Evolutionary conservation across 2,113 vertebrate genomes (phyloP).

Genomic region (Hystrix cristata): DNA sequence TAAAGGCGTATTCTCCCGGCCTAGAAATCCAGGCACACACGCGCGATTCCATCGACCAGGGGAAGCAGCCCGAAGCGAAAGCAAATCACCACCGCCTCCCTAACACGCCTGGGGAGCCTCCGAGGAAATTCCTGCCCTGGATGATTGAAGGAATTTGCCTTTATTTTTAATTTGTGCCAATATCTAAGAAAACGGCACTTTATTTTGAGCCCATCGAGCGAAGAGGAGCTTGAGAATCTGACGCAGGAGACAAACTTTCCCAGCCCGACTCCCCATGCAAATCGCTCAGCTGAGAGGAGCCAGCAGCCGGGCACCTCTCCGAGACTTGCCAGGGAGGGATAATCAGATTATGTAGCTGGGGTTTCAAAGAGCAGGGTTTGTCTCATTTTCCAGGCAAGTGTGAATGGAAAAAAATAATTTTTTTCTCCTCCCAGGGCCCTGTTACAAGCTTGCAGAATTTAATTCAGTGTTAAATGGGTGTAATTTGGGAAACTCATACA

Average conservation of each 20-base stretch:
- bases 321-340: constrained; percentile 21
- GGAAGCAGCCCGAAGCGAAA: not conserved
- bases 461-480: constrained; percentile 77
- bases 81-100: not conserved
- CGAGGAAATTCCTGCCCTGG: not conserved
- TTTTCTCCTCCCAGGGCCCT: constrained; percentile 43
- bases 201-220: constrained; percentile 51
- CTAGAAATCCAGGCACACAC: not conserved
- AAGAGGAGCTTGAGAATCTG: constrained; percentile 17
- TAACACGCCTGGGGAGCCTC: not conserved
- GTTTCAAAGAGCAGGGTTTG: constrained; percentile 71
- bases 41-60: not conserved
- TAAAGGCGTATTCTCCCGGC: not conserved
- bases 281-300: not conserved
- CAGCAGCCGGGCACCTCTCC: not conserved
- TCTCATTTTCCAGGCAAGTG: constrained; percentile 81
- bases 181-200: constrained; percentile 68
- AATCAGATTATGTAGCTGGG: constrained; percentile 65
- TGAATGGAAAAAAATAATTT: constrained; percentile 58
- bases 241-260: constrained; percentile 58
- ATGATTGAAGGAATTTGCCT: constrained; percentile 31
- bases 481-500: constrained; percentile 55
- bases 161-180: constrained; percentile 67
- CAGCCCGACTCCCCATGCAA: not conserved
- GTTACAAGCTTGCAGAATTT: constrained; percentile 69